Percentiles rank a stretch among this genome's conserved stretches.
phyloP scores from a whole-genome alignment of 2,113 vertebrate species.

The Pomatostomus ruficeps region DNA sequence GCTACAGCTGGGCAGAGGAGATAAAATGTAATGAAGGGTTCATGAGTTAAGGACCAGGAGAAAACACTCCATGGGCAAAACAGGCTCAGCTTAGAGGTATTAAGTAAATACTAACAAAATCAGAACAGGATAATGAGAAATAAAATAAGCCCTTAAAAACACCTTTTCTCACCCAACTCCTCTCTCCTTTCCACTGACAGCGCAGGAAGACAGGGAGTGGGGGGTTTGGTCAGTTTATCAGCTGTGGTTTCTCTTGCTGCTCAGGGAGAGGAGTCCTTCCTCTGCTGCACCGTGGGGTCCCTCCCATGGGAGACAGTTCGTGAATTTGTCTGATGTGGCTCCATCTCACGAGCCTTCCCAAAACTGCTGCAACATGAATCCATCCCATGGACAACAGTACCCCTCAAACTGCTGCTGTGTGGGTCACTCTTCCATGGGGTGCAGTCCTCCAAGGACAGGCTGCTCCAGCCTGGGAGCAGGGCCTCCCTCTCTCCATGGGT shows the following conservation, averaged over 20 bases:
- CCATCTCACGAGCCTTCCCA: background rate
- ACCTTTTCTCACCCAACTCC: fast-evolving
- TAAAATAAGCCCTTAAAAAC: background rate
- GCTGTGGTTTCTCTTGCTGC: background rate
- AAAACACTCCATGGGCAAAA: background rate
- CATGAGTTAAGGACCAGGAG: background rate
- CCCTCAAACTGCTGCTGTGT: background rate
- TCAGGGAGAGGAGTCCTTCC: background rate
- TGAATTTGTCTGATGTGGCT: background rate
- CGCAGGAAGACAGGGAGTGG: background rate
- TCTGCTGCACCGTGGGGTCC: background rate
- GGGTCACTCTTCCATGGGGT: fast-evolving
- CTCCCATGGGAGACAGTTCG: background rate
- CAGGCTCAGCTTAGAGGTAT: background rate
- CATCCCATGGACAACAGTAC: background rate
- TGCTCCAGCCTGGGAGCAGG: background rate
- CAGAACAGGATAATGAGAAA: background rate
- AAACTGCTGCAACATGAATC: background rate
- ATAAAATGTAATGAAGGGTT: background rate
- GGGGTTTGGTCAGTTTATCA: background rate
- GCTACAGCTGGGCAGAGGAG: background rate
- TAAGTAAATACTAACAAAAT: background rate
- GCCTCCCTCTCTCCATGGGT: background rate
- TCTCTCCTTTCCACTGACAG: background rate
- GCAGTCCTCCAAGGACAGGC: background rate